These are phyloP conservation scores for Morone chrysops DNA, from an alignment of 2,113 vertebrate genomes.

Conservation along the genomic window DNA sequence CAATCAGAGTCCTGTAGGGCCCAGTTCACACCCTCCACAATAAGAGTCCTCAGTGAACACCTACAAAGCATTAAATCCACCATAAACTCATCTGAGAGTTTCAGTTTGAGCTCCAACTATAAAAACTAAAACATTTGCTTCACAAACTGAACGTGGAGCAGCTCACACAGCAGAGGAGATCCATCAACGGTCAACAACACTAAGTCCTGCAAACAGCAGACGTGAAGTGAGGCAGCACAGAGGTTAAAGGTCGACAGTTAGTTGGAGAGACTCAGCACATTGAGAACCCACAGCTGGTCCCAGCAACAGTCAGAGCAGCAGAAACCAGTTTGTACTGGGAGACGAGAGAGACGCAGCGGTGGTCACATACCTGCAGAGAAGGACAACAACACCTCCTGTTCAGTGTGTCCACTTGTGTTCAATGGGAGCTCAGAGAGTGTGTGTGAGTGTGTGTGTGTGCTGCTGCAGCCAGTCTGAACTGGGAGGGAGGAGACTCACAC, in stretches of 20 bases:
- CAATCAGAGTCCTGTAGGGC: slow-evolving; percentile 46
- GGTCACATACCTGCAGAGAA: slow-evolving; percentile 47
- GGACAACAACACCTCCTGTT: neutral
- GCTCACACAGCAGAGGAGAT: too few species aligned
- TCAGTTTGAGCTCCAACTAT: too few species aligned
- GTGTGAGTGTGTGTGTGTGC: neutral
- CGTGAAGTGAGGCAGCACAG: too few species aligned
- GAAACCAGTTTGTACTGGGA: neutral
- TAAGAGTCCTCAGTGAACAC: neutral
- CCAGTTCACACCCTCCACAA: slow-evolving; percentile 32
- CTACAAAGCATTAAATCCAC: neutral
- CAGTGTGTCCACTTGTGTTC: slow-evolving; percentile 20
- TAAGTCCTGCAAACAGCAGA: too few species aligned
- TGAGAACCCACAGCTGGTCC: too few species aligned
- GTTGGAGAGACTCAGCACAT: too few species aligned
- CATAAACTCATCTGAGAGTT: too few species aligned
- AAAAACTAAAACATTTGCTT: too few species aligned
- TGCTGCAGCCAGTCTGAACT: slow-evolving; percentile 34
- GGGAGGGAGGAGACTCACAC: accelerated
- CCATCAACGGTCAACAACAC: neutral
- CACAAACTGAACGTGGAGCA: too few species aligned
- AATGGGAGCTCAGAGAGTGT: neutral
- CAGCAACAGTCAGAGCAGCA: too few species aligned
- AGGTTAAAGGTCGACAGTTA: too few species aligned
- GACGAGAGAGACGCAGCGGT: neutral